A percentile compares a stretch with the other conserved stretches of the same genome.
Conservation (phyloP, 2,113 vertebrate genomes). For the Cyanocitta stelleri region DNA sequence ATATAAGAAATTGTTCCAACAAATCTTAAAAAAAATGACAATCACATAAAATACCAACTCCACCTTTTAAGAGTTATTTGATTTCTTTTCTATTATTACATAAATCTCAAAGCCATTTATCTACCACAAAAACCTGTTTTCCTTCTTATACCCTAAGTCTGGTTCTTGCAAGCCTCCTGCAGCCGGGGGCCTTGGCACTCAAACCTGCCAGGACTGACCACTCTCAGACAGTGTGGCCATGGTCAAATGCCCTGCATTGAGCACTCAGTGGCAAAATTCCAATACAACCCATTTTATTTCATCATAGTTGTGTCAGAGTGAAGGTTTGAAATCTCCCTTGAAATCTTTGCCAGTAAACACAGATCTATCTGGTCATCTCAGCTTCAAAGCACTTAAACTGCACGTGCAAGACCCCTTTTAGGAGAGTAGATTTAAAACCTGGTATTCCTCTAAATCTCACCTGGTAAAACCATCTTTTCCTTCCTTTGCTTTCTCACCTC, state of each 20-base stretch:
- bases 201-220: not conserved
- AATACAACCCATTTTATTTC: not conserved
- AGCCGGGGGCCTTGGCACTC: not conserved
- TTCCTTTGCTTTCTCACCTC: not conserved
- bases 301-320: not conserved
- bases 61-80: not conserved
- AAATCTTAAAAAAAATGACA: not conserved
- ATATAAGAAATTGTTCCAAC: not conserved
- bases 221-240: not conserved
- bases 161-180: not conserved
- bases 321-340: not conserved
- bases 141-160: not conserved
- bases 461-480: not conserved
- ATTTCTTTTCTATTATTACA: not conserved
- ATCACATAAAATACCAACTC: not conserved
- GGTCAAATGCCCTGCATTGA: not conserved
- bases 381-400: not conserved
- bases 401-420: not conserved
- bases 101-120: not conserved
- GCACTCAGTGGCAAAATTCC: not conserved
- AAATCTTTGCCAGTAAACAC: not conserved
- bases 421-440: not conserved
- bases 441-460: not conserved
- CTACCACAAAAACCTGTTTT: not conserved
- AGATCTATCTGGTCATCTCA: not conserved